phyloP scores from a whole-genome alignment of 2,888 invertebrate genomes.

The Himalopsyche anomala region DNA sequence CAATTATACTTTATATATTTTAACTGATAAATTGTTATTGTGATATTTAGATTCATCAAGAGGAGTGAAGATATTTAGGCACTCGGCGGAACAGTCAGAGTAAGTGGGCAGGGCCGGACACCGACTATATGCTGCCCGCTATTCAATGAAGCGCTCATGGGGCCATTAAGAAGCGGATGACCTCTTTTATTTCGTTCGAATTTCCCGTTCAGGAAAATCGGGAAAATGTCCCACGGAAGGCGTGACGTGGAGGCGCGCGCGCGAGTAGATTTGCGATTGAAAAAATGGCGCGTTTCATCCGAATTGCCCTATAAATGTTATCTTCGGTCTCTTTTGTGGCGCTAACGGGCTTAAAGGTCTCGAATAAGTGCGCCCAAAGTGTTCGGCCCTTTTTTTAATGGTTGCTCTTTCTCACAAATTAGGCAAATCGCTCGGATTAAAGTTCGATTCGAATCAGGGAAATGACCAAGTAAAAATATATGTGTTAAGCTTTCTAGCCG shows the following conservation, averaged over 20 bases:
- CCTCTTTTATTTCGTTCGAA: conserved; percentile 58
- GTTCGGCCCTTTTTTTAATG: conserved; percentile 34
- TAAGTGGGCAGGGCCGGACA: conserved; percentile 51
- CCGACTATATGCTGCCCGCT: conserved; percentile 44
- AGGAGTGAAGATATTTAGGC: conserved; percentile 46
- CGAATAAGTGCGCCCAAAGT: conserved; percentile 33
- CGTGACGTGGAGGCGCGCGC: conserved; percentile 54
- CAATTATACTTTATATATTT: no score
- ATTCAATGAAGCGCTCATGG: conserved; percentile 58
- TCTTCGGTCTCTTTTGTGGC: conserved; percentile 51
- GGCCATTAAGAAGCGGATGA: conserved; percentile 58
- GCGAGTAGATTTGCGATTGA: conserved; percentile 53
- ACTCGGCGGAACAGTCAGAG: conserved; percentile 43
- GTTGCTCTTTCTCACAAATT: conserved; percentile 46
- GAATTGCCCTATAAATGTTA: conserved; percentile 51
- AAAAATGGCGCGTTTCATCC: conserved; percentile 54
- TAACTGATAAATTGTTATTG: no score
- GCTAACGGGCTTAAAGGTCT: conserved; percentile 45
- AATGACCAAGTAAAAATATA: conserved; percentile 9
- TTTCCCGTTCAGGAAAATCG: conserved; percentile 54
- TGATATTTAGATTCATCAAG: neutral
- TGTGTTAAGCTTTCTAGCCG: neutral
- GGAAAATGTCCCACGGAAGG: conserved; percentile 52
- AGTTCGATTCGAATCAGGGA: conserved; percentile 13
- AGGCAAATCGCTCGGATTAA: conserved; percentile 44